These are phyloP conservation scores for Nothocercus julius DNA, from an alignment of 2,113 vertebrate genomes.

Conservation along the genomic window DNA sequence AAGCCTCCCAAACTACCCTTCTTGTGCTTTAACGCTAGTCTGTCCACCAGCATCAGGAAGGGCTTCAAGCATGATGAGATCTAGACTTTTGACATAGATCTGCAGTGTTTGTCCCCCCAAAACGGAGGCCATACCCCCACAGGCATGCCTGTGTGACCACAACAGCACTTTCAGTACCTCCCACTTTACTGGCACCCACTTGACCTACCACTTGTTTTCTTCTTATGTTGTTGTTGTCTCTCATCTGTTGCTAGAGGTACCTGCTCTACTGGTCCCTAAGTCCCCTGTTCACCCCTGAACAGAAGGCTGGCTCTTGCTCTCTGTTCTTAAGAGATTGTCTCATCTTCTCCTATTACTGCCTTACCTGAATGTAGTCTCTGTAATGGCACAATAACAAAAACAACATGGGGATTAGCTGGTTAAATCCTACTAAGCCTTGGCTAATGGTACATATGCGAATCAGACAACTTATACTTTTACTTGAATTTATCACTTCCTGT, in stretches of 20 bases:
- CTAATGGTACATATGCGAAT: neutral
- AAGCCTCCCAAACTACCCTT: neutral
- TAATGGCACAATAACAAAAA: neutral
- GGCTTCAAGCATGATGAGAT: neutral
- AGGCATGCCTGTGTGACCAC: accelerated
- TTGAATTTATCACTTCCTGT: neutral
- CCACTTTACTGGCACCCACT: neutral
- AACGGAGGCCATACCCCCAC: accelerated
- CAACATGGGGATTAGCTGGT: neutral
- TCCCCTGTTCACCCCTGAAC: neutral
- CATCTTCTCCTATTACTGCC: neutral
- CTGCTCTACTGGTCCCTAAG: neutral
- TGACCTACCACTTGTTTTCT: neutral
- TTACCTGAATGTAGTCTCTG: neutral
- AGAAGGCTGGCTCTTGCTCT: neutral
- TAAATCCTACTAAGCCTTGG: neutral
- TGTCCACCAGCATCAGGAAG: neutral
- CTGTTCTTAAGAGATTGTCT: neutral
- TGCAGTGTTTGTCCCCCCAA: neutral
- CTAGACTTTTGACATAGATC: neutral
- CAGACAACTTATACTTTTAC: neutral
- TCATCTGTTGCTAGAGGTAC: neutral
- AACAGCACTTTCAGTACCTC: no score
- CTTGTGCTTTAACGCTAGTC: accelerated
- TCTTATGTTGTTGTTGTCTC: neutral